A percentile compares a stretch with the other conserved stretches of the same genome.
Evolutionary conservation across 2,888 invertebrate genomes (phyloP).

Genomic region (Thymelicus lineola): DNA sequence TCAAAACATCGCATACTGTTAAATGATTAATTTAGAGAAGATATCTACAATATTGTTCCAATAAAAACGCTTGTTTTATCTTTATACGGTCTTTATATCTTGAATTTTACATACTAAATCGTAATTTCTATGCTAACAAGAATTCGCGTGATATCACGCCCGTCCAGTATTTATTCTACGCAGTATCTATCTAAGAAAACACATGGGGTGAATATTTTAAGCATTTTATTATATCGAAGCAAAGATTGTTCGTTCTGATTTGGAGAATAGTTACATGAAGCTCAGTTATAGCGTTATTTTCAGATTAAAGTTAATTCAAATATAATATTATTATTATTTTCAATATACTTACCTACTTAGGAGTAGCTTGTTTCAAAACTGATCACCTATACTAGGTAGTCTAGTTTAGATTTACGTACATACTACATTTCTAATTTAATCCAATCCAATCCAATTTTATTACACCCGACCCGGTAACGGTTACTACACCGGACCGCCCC

Average conservation of each 20-base stretch:
- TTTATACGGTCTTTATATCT: slow-evolving; percentile 24
- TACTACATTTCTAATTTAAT: too few relatives aligned
- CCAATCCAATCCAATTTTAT: too few relatives aligned
- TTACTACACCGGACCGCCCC: too few relatives aligned
- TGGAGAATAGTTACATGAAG: not conserved
- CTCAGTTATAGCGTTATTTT: not conserved
- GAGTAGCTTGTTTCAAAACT: too few relatives aligned
- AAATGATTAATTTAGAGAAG: slow-evolving; percentile 16
- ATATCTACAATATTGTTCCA: slow-evolving; percentile 9
- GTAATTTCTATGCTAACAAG: slow-evolving; percentile 66
- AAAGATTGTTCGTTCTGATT: slow-evolving; percentile 11
- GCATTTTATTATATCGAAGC: slow-evolving; percentile 44
- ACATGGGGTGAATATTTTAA: slow-evolving; percentile 61
- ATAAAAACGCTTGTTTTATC: slow-evolving; percentile 20
- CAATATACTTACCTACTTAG: too few relatives aligned
- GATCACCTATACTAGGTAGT: too few relatives aligned
- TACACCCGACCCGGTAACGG: too few relatives aligned
- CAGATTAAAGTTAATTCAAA: too few relatives aligned
- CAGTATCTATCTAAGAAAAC: slow-evolving; percentile 46
- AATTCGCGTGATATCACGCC: slow-evolving; percentile 58
- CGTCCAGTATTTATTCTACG: slow-evolving; percentile 49
- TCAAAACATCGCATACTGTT: slow-evolving; percentile 20
- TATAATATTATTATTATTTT: too few relatives aligned
- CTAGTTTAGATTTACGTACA: too few relatives aligned
- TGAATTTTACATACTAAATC: slow-evolving; percentile 42